Evolutionary conservation across 2,797 vertebrate genomes (phyloP).

Genomic region (Phrynocephalus vlangalii): DNA sequence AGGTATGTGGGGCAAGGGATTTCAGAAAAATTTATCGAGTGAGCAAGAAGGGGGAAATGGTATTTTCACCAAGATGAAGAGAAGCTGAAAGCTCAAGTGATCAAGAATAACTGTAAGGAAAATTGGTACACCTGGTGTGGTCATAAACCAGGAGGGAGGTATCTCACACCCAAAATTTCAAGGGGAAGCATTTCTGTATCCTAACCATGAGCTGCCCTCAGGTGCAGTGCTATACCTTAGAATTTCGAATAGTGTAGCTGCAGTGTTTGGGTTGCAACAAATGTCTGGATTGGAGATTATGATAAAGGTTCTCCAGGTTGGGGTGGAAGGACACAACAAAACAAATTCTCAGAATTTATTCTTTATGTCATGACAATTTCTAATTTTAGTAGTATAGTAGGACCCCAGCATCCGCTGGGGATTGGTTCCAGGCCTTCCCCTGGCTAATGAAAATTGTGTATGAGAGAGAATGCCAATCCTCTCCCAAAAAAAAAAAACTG

Average conservation of each 20-base stretch:
- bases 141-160: too few species aligned
- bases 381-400: not conserved
- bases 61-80: not conserved
- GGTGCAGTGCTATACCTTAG: not conserved
- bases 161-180: too few species aligned
- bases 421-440: too few species aligned
- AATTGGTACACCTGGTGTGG: not conserved
- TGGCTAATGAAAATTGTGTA: too few species aligned
- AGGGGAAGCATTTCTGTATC: too few species aligned
- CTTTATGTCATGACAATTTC: not conserved
- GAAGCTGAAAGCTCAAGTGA: not conserved
- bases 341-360: too few species aligned
- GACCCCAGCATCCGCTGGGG: too few species aligned
- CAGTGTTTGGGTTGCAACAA: not conserved
- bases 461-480: too few species aligned
- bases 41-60: not conserved
- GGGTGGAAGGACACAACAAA: not conserved
- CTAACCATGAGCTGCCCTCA: too few species aligned
- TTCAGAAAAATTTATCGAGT: too few species aligned
- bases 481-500: too few species aligned
- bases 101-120: constrained; percentile 8
- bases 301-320: not conserved
- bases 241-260: not conserved
- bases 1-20: not conserved
- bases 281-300: not conserved